Evolutionary conservation across 2,797 vertebrate species (phyloP), one percentile per base, ranked within the genome.

Genomic region (Staurois parvus): DNA sequence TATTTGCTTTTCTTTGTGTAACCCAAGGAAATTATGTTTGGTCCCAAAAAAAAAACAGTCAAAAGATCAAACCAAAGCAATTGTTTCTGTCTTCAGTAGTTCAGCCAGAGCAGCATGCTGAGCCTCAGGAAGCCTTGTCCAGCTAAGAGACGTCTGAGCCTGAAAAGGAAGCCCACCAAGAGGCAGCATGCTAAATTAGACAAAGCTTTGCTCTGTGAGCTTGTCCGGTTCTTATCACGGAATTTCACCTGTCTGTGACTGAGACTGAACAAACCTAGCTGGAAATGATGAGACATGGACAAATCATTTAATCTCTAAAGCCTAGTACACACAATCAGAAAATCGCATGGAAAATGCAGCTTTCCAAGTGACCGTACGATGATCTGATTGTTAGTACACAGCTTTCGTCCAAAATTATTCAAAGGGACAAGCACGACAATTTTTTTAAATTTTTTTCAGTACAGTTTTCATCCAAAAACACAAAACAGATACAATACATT

Each of bases 21-120:
- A 37, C 34, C 64, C n/a, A 82, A 81, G 73, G 84, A 86, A 86
- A 82, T 81, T 19, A 66, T 86, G 67, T 86, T 86, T 82, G 68
- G 34, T 67, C 42, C 56, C 28, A 72, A 76, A 85, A 72, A n/a
- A 48, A 85, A 85, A 76, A 74, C 68, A 72, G 1, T 24, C 26
- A 64, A 45, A 28, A 52, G 72, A 85, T 56, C 37, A 85, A 74
- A 79, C 28, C 29, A 34, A 72, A 66, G 12, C 29, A 26, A 86
- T 82, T 76, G 84, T 86, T 86, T 82, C 42, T 64, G 42, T 78
- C 52, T 67, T 82, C 64, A 82, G 59, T 67, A 42, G 42, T 32
- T 52, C 21, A 32, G 68, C 52, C 48, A 77, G 52, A 45, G 45
- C 32, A 56, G n/a, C 66, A 70, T 77, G 67, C 73, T 72, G 73